These are phyloP conservation scores for Caenorhabditis sp. DNA, from an alignment of 2,888 invertebrate genomes.

Conservation along the genomic window DNA sequence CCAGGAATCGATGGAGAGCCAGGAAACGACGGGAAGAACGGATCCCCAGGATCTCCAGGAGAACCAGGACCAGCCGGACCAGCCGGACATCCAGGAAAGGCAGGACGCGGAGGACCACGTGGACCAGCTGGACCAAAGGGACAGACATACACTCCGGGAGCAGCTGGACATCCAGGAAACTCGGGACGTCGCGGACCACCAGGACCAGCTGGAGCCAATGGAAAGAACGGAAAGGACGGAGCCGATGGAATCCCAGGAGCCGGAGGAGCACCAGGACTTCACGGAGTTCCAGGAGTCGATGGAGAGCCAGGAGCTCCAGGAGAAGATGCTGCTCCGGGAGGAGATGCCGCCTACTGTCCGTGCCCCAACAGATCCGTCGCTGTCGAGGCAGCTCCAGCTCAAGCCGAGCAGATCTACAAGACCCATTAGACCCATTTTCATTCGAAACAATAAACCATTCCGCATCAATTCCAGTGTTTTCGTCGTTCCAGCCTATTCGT, in stretches of 20 bases:
- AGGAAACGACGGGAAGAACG: constrained; percentile 28
- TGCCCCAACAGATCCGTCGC: constrained; percentile 60
- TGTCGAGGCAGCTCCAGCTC: constrained; percentile 36
- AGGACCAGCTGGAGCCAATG: constrained; percentile 58
- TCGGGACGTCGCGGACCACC: constrained; percentile 58
- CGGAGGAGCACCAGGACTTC: constrained; percentile 64
- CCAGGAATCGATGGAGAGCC: constrained; percentile 21
- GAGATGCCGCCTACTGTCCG: constrained; percentile 63
- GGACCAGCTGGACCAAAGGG: constrained; percentile 62
- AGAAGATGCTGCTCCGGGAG: constrained; percentile 63
- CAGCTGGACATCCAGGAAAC: constrained; percentile 63
- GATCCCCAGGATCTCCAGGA: constrained; percentile 42
- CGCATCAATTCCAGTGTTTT: constrained; percentile 22
- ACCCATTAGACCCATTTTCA: constrained; percentile 29
- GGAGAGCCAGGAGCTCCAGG: constrained; percentile 63
- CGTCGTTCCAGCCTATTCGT: not conserved
- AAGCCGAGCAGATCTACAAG: constrained; percentile 57
- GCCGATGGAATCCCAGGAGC: constrained; percentile 64
- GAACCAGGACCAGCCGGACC: constrained; percentile 51
- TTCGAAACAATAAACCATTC: constrained; percentile 31
- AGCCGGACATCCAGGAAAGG: constrained; percentile 55
- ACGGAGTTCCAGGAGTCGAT: constrained; percentile 62
- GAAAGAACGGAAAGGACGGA: constrained; percentile 58
- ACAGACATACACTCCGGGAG: constrained; percentile 44
- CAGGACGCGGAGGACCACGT: constrained; percentile 58